These are phyloP conservation scores for Nymphalis c-album DNA, from an alignment of 2,888 invertebrate species.

Conservation along the genomic window DNA sequence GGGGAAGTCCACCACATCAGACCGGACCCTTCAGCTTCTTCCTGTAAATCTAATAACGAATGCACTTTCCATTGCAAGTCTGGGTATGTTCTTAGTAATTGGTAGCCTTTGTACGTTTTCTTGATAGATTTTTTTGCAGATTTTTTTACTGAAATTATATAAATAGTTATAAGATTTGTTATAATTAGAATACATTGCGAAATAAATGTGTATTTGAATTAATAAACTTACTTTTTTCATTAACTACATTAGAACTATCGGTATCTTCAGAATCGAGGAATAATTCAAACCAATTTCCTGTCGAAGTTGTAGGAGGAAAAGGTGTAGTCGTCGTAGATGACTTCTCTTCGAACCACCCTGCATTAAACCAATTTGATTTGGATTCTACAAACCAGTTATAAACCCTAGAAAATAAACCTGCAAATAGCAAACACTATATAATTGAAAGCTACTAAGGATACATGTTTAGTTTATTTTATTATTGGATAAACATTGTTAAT, in stretches of 20 bases:
- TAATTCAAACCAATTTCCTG: slow-evolving; percentile 67
- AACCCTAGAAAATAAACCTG: slow-evolving; percentile 64
- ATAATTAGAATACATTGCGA: no score
- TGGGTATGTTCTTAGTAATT: slow-evolving; percentile 72
- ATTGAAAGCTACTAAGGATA: no score
- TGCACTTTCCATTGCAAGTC: slow-evolving; percentile 71
- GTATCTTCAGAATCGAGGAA: slow-evolving; percentile 69
- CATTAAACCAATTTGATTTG: slow-evolving; percentile 71
- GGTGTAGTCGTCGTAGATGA: slow-evolving; percentile 49
- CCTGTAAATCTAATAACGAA: slow-evolving; percentile 71
- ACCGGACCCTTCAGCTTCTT: slow-evolving; percentile 75
- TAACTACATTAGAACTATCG: slow-evolving; percentile 53
- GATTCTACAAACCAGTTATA: slow-evolving; percentile 64
- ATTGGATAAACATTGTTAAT: neutral
- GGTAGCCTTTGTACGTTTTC: slow-evolving; percentile 81
- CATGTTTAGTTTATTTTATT: neutral
- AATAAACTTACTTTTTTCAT: slow-evolving; percentile 43
- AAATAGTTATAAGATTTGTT: neutral
- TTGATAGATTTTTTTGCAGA: slow-evolving; percentile 64
- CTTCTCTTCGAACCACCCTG: slow-evolving; percentile 70
- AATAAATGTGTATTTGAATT: no score
- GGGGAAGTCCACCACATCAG: slow-evolving; percentile 78
- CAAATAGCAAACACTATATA: neutral
- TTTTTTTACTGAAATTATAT: slow-evolving; percentile 54
- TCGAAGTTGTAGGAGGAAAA: slow-evolving; percentile 52